phyloP scores from a whole-genome alignment of 2,113 vertebrate species.

The Anarrhichthys ocellatus region DNA sequence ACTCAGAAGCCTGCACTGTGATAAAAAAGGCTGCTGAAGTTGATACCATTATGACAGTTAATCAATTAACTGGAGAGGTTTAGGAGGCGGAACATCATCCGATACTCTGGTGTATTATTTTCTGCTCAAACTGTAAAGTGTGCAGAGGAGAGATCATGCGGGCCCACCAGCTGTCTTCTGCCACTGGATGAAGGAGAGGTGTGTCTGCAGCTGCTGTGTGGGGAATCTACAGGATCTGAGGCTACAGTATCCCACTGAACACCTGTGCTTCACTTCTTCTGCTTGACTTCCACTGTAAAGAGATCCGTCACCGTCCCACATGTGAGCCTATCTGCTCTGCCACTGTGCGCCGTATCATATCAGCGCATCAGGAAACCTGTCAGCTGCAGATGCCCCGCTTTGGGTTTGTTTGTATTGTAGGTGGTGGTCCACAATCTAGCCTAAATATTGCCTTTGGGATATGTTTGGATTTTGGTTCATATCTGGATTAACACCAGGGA shows the following conservation, averaged over 20 bases:
- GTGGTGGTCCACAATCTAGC: conserved; percentile 33
- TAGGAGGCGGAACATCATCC: conserved; percentile 23
- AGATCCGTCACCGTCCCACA: conserved; percentile 73
- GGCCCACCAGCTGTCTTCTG: conserved; percentile 64
- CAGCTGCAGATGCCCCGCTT: conserved; percentile 18
- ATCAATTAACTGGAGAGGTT: background rate
- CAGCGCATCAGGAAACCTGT: conserved; percentile 62
- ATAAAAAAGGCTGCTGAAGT: background rate
- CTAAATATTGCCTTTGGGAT: conserved; percentile 46
- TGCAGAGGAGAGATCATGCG: conserved; percentile 48
- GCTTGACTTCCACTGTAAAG: conserved; percentile 76
- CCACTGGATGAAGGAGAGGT: conserved; percentile 42
- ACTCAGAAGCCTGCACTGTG: background rate
- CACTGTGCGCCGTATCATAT: conserved; percentile 50
- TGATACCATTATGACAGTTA: background rate
- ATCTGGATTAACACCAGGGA: background rate
- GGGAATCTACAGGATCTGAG: conserved; percentile 66
- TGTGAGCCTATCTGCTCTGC: conserved; percentile 52
- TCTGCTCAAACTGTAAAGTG: conserved; percentile 18
- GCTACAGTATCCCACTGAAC: conserved; percentile 76
- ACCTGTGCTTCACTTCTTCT: conserved; percentile 82
- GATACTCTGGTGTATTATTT: conserved; percentile 38
- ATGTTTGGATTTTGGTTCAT: conserved; percentile 40
- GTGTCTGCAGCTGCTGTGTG: conserved; percentile 68
- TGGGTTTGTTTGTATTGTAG: conserved; percentile 33